Evolutionary conservation across 2,797 vertebrate genomes (phyloP), one percentile per base, ranked within the genome.

Genomic region (Decapterus maruadsi): DNA sequence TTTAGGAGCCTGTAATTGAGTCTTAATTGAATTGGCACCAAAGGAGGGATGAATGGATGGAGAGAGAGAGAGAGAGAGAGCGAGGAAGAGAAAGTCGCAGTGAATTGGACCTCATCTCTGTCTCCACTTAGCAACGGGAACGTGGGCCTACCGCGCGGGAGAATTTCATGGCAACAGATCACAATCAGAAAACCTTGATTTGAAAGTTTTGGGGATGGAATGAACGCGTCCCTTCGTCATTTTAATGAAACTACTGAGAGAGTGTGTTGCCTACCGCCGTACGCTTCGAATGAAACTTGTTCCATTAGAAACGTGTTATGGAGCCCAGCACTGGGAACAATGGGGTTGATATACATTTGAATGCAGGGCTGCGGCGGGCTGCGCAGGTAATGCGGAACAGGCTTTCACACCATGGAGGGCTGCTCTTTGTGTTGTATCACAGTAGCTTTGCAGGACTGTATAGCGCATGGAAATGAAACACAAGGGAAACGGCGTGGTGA

Each of bases 11-110:
- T 84, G 84, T 95, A 96, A 96, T 96, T 96, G 90, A 93, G 89
- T 94, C 94, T 92, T 96, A 96, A 97, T 96, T 96, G 94, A 95
- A 97, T 96, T 92, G 92, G 91, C 90, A 85, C 81, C 72, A 82
- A 90, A 86, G 81, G 71, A 85, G 62, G 80, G 75, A 84, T 87
- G 82, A 86, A 89, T 80, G 75, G 82, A 87, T 86, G 53, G 75
- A 77, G 81, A 77, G 78, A 55, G 38, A 77, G 81, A 77, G 78
- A 55, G 38, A 68, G 83, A 74, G 26, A 26, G 26, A 26, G 26
- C 26, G 26, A 26, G 26, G 3, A 76, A 68, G 42, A 77, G 80
- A 70, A 84, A 78, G 73, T 77, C 74, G 68, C 61, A 83, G 77
- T 67, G 83, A 86, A 75, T 88, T 82, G 78, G 79, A 71, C 70